Percentiles rank a stretch among this genome's conserved stretches.
Conservation (phyloP, 2,113 vertebrate species). For the Chaetops frenatus region DNA sequence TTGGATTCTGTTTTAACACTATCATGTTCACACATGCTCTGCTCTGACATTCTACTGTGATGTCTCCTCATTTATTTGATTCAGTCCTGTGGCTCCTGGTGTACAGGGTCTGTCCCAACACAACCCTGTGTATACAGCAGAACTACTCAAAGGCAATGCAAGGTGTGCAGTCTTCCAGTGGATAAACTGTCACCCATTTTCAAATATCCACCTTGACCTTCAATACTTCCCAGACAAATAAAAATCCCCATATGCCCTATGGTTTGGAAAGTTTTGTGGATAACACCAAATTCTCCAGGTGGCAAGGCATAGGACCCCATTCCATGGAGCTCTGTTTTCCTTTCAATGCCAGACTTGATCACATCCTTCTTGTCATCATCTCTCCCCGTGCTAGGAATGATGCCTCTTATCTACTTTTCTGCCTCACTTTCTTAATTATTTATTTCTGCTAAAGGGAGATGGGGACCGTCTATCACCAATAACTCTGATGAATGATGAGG, state of each 20-base stretch:
- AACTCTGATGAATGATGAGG: background rate
- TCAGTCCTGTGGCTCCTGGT: background rate
- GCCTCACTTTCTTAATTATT: background rate
- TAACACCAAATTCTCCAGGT: background rate
- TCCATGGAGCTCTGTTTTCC: background rate
- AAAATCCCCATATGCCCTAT: background rate
- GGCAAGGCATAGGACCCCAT: fast-evolving
- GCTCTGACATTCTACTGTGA: fast-evolving
- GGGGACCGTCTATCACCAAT: background rate
- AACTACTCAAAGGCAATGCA: background rate
- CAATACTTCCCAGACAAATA: background rate
- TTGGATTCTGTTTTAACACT: background rate
- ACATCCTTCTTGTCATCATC: background rate
- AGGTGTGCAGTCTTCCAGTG: background rate
- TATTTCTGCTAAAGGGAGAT: background rate
- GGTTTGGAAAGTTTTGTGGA: background rate
- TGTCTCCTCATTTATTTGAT: background rate
- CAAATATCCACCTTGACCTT: background rate
- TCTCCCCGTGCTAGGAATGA: background rate
- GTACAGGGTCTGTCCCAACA: fast-evolving
- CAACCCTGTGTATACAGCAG: fast-evolving
- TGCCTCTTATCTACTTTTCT: background rate
- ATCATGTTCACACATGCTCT: background rate
- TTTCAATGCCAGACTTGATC: background rate
- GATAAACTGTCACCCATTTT: background rate